Conservation (phyloP, 2,888 invertebrate species). For the Mylabris sibirica region DNA sequence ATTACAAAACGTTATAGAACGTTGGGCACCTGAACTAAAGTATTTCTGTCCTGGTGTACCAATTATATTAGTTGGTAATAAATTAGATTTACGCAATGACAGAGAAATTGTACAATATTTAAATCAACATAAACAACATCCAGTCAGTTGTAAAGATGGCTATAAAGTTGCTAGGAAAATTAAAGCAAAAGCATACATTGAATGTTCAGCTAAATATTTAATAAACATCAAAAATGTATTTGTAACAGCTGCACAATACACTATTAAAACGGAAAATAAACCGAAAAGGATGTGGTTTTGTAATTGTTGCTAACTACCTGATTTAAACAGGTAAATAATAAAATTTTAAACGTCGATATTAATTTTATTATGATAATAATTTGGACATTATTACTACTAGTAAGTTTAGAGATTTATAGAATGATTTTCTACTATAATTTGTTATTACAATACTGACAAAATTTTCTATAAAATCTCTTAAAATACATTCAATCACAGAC, state of each 20-base stretch:
- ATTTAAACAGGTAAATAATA: background rate
- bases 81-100: conserved; percentile 63
- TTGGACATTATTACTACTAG: background rate
- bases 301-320: background rate
- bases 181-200: conserved; percentile 66
- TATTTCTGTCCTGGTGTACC: conserved; percentile 71
- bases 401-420: conserved; percentile 27
- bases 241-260: conserved; percentile 65
- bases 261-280: background rate
- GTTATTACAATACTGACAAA: conserved; percentile 18
- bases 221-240: conserved; percentile 69
- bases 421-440: conserved; percentile 16
- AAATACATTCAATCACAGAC: conserved; percentile 45
- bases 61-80: conserved; percentile 70
- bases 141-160: conserved; percentile 65
- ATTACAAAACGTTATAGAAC: conserved; percentile 69
- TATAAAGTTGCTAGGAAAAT: conserved; percentile 66
- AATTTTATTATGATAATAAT: conserved; percentile 4
- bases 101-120: conserved; percentile 58
- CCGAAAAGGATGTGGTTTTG: background rate
- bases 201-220: conserved; percentile 71
- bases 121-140: conserved; percentile 64
- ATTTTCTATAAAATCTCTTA: conserved; percentile 35
- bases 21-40: conserved; percentile 70
- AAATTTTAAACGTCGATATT: conserved; percentile 11